A percentile compares a stretch with the other conserved stretches of the same genome.
phyloP scores from a whole-genome alignment of 2,797 vertebrate species.

The Characodon lateralis region DNA sequence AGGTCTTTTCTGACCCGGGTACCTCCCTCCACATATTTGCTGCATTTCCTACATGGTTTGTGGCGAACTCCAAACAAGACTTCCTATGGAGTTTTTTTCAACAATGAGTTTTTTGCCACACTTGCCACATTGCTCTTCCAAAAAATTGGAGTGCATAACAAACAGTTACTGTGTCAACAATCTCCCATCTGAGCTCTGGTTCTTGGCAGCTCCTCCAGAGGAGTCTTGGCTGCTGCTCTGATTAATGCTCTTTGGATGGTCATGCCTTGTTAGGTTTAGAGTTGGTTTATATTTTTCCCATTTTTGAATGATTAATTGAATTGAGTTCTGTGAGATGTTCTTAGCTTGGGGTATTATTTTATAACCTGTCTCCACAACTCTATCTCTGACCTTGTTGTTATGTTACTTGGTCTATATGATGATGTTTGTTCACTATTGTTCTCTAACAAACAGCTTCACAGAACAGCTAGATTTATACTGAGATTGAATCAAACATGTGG shows the following conservation, averaged over 20 bases:
- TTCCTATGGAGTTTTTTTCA: background rate
- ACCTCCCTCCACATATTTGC: background rate
- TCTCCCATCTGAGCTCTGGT: background rate
- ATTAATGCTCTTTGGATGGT: background rate
- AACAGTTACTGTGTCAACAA: background rate
- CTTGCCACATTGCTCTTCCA: background rate
- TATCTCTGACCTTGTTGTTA: background rate
- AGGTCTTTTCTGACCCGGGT: background rate
- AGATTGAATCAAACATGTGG: too few species aligned
- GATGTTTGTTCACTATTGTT: too few species aligned
- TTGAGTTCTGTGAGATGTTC: background rate
- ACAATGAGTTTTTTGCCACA: background rate
- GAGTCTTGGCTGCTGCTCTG: too few species aligned
- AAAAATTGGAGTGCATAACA: background rate
- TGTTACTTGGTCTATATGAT: background rate
- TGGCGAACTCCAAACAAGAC: background rate
- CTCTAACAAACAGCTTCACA: too few species aligned
- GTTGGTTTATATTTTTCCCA: background rate
- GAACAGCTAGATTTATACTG: too few species aligned
- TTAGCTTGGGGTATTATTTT: background rate
- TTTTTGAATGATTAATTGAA: background rate
- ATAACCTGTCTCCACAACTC: background rate
- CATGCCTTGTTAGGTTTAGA: background rate
- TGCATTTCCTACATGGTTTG: background rate
- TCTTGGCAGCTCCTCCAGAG: background rate